Conservation (phyloP, 53 echinoderm and acorn worm genomes). For the Holothuria leucospilota region DNA sequence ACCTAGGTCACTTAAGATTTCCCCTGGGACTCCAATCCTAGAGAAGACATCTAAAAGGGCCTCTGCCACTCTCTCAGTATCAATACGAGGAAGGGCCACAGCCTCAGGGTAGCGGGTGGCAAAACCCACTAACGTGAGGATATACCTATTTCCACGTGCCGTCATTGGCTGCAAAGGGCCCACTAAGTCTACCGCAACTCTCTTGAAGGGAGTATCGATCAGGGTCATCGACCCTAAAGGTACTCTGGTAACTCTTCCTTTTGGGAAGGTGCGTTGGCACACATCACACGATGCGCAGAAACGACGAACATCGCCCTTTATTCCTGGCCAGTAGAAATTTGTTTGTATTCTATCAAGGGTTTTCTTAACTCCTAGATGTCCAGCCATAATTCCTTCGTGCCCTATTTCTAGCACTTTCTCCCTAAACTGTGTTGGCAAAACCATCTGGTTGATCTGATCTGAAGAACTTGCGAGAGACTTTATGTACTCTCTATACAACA, state of each 20-base stretch:
- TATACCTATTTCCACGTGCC: conserved; percentile 35
- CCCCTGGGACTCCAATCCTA: conserved; percentile 27
- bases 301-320: conserved; percentile 42
- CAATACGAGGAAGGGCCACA: too few relatives aligned
- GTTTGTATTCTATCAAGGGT: conserved; percentile 24
- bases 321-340: conserved; percentile 59
- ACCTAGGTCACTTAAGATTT: conserved; percentile 23
- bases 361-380: conserved; percentile 56
- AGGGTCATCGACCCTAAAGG: conserved; percentile 39
- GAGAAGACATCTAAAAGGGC: conserved; percentile 28
- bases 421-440: conserved; percentile 45
- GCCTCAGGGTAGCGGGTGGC: conserved; percentile 48
- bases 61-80: conserved; percentile 42
- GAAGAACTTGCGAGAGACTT: too few relatives aligned
- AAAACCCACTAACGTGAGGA: conserved; percentile 34
- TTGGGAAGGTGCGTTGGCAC: conserved; percentile 51
- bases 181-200: conserved; percentile 32
- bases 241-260: conserved; percentile 55
- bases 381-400: conserved; percentile 52
- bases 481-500: background rate
- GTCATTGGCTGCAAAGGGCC: conserved; percentile 46
- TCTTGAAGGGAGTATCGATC: conserved; percentile 48
- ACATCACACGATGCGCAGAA: conserved; percentile 60
- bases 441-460: conserved; percentile 25
- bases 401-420: conserved; percentile 53